Base-by-base conservation (phyloP, 2,113 vertebrate species). In the Orycteropus afer region DNA sequence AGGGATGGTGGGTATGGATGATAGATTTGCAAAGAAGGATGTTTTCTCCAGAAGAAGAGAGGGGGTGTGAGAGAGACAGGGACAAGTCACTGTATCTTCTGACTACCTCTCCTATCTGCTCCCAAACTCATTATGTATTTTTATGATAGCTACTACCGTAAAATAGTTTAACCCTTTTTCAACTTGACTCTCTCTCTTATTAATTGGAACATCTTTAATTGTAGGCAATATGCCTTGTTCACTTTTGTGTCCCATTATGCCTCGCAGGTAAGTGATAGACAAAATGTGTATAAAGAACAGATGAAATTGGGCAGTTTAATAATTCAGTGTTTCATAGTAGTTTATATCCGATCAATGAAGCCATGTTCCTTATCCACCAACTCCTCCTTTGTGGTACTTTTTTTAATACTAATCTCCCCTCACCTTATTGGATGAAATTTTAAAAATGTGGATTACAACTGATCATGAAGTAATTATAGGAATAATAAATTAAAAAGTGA, bases 401-500 rank as follows among this genome's bases (percentile, higher is more conserved):
- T 90, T 65, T 45, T 55, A 12, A 9, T 42, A 25, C 67, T 20
- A 82, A 76, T 86, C 20, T 79, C 49, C 69, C 20, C 37, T 42
- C 49, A 3, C 32, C 14, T 4, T 34, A 10, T 49, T 82, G 84
- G 49, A 63, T 63, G 91, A 59, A 85, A 45, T 71, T 57, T 90
- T 69, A 61, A 89, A 45, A 47, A 32, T 84, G 15, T 55, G 14
- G 1, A 2, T 29, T 37, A 22, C 53, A 65, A 11, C 27, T 20
- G 37, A 79, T 37, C 12, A 40, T 34, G 23, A 73, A 51, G 49
- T 57, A 79, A 78, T 11, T 69, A 6, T 14, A 51, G 45, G 45
- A 83, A 51, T 57, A n/a, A 86, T 77, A 77, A 89, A 42, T 47
- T 40, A 61, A 61, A 79, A 83, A 67, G 14, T 69, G 45, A 94